A percentile compares a stretch with the other conserved stretches of the same genome.
Conservation (phyloP, 64 coral and sea anemone genomes). For the Platygyra sinensis region DNA sequence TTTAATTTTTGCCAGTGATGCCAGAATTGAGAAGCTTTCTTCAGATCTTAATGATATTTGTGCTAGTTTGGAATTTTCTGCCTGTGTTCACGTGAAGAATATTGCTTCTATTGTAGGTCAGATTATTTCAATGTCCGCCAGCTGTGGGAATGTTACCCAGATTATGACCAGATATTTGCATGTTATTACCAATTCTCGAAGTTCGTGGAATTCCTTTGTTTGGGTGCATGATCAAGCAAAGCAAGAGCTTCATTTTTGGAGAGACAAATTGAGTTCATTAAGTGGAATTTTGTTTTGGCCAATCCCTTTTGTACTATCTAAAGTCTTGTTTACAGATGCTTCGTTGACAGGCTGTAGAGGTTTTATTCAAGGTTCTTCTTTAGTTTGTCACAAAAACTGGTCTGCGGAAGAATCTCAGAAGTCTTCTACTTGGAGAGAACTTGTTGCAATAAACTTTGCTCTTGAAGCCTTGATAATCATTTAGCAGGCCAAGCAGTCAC, state of each 20-base stretch:
- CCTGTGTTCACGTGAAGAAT: not conserved
- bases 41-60: not conserved
- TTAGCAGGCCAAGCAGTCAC: not conserved
- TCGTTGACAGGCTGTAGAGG: not conserved
- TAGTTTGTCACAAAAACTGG: conserved; percentile 14
- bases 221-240: not conserved
- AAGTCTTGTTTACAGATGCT: conserved; percentile 15
- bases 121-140: not conserved
- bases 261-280: not conserved
- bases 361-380: conserved; percentile 2
- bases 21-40: conserved; percentile 14
- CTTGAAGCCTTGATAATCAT: not conserved
- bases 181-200: not conserved
- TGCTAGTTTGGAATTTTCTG: not conserved
- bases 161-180: conserved; percentile 51
- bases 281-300: not conserved
- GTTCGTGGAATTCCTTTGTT: conserved; percentile 3
- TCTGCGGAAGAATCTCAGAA: not conserved
- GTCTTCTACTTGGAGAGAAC: not conserved
- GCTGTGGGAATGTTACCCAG: conserved; percentile 19
- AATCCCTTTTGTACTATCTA: not conserved
- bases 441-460: conserved; percentile 2
- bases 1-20: not conserved
- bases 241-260: not conserved
- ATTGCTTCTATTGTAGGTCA: conserved; percentile 7